Percentiles rank a stretch among this genome's conserved stretches.
These are phyloP conservation scores for Drosophila mettleri DNA, from an alignment of 2,888 invertebrate species.

Conservation along the genomic window DNA sequence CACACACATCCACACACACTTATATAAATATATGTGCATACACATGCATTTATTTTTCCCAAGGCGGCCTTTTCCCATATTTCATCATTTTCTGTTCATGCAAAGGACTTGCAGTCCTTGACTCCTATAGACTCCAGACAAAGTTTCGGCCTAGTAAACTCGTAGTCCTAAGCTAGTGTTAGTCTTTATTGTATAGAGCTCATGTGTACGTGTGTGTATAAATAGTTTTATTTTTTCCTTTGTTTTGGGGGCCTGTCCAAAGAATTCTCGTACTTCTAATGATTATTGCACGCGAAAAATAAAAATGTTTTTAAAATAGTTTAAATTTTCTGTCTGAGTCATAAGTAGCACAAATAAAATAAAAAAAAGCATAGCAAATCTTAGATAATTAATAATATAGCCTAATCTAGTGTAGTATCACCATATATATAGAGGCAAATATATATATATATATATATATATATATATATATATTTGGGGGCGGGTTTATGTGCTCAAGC, in stretches of 20 bases:
- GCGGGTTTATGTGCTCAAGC: conserved; percentile 64
- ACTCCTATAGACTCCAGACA: conserved; percentile 52
- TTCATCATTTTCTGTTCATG: conserved; percentile 32
- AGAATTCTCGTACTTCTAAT: conserved; percentile 35
- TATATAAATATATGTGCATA: conserved; percentile 2
- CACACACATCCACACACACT: conserved; percentile 7
- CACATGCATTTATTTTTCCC: conserved; percentile 31
- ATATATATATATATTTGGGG: conserved; percentile 25
- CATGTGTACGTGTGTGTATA: conserved; percentile 35
- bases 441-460: conserved; percentile 44
- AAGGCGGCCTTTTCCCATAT: conserved; percentile 66
- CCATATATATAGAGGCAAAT: conserved; percentile 54
- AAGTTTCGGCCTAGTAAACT: conserved; percentile 40
- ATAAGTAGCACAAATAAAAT: conserved; percentile 71
- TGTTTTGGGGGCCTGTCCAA: conserved; percentile 37
- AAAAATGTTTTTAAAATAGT: conserved; percentile 67
- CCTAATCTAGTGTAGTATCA: conserved; percentile 66
- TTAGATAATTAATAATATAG: conserved; percentile 65
- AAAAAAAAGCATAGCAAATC: conserved; percentile 63
- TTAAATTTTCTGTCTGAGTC: conserved; percentile 68
- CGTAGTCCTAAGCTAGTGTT: conserved; percentile 68
- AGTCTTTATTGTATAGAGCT: conserved; percentile 67
- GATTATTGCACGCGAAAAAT: conserved; percentile 64
- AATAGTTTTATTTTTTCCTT: not conserved
- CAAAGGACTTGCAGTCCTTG: conserved; percentile 54